A percentile compares a stretch with the other conserved stretches of the same genome.
Conservation (phyloP, 1,140 invertebrate genomes). For the Tetranychus urticae region DNA sequence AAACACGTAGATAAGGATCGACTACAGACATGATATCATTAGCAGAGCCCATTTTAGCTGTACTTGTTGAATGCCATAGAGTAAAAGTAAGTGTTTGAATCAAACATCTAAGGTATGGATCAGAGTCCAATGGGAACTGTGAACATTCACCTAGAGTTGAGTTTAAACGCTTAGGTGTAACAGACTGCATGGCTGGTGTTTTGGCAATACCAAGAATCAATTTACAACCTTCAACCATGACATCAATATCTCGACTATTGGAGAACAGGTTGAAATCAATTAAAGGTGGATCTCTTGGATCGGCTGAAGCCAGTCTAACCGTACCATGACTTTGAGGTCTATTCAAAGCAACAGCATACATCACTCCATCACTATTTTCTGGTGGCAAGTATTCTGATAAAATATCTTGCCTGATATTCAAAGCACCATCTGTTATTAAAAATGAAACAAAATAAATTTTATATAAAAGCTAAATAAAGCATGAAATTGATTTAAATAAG, state of each 20-base stretch:
- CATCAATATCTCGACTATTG: constrained; percentile 29
- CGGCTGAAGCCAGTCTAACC: constrained; percentile 40
- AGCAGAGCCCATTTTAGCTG: constrained; percentile 70
- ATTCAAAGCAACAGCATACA: constrained; percentile 21
- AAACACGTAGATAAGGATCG: constrained; percentile 33
- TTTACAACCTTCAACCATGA: background rate
- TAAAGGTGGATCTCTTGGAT: constrained; percentile 45
- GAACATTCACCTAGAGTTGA: background rate
- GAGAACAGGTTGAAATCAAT: constrained; percentile 56
- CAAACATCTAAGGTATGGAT: background rate
- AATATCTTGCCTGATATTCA: background rate
- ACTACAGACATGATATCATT: constrained; percentile 62
- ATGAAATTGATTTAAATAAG: background rate
- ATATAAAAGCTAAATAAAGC: background rate
- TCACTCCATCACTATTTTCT: background rate
- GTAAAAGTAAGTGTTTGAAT: constrained; percentile 21
- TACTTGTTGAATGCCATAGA: constrained; percentile 56
- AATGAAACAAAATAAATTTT: background rate
- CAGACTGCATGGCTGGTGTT: background rate
- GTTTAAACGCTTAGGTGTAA: background rate
- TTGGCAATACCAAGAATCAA: background rate
- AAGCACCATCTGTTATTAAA: background rate
- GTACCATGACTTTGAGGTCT: constrained; percentile 43
- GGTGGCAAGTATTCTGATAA: background rate
- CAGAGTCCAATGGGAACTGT: background rate